Conservation (phyloP, 35 echinoderm and acorn worm genomes). For the Acanthaster planci region DNA sequence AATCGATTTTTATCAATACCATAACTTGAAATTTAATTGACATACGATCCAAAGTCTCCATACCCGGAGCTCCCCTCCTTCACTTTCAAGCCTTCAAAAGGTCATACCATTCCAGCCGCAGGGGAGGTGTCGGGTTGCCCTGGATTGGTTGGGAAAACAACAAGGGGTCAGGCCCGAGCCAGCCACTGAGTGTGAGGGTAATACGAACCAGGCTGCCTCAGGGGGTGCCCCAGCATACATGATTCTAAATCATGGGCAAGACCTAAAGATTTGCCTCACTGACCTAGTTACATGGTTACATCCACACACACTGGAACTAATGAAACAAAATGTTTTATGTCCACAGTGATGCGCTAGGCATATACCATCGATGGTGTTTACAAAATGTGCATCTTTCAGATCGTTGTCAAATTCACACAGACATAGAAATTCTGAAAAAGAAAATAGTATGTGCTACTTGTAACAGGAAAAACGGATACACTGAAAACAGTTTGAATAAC, state of each 20-base stretch:
- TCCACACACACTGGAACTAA: too few species aligned
- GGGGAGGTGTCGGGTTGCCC: conserved; percentile 26
- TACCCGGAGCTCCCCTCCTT: background rate
- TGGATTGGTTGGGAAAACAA: conserved; percentile 21
- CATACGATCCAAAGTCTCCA: conserved; percentile 9
- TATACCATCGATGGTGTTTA: too few species aligned
- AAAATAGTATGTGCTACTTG: too few species aligned
- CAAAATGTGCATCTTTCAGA: too few species aligned
- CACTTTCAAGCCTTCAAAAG: conserved; percentile 25
- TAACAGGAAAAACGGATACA: too few species aligned
- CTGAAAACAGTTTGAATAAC: too few species aligned
- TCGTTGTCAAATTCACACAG: too few species aligned
- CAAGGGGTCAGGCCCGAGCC: background rate
- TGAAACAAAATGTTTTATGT: too few species aligned
- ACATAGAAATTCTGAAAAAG: too few species aligned
- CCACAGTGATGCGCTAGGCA: too few species aligned
- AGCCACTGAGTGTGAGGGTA: background rate
- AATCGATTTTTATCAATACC: conserved; percentile 22
- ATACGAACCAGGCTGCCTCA: background rate
- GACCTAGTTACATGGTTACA: conserved; percentile 19
- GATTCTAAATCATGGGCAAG: too few species aligned
- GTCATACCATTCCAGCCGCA: conserved; percentile 24
- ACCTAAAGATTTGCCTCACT: background rate
- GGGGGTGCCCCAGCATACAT: background rate
- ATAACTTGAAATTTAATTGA: conserved; percentile 29